Evolutionary conservation across 2,888 invertebrate genomes (phyloP), one percentile per base, ranked within the genome.

Genomic region (Zonitis immaculata): DNA sequence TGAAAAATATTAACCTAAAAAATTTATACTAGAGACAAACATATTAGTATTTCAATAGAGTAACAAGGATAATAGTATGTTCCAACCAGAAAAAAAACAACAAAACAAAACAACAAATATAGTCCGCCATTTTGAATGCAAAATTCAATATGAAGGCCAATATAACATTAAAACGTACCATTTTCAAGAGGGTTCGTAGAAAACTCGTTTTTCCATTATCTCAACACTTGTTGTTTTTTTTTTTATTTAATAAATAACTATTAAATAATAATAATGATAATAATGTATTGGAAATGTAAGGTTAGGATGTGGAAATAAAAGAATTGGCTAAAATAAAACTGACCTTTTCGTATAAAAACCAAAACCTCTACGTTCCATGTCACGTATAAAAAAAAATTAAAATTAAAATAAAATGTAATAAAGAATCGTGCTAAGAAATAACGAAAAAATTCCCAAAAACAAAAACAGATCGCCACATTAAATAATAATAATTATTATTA

Each of bases 281-380:
- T n/a, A n/a, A n/a, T n/a, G n/a, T n/a, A n/a, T n/a, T n/a, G n/a
- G n/a, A n/a, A n/a, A n/a, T n/a, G n/a, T n/a, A n/a, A n/a, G n/a
- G n/a, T n/a, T n/a, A n/a, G n/a, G 48, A 20, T 30, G 32, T 44
- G 25, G 42, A 42, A 53, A 51, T 39, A 54, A 52, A 77, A 77
- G 74, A n/a, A n/a, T 68, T 68, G 72, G 77, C 77, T 76, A 78
- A 77, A 77, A 69, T 67, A 72, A 75, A 80, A 83, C 85, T 84
- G 85, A 87, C 86, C 86, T 87, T 85, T 86, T 86, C 77, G 86
- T 85, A 84, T 83, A 86, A 83, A 86, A 86, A 82, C 85, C 86
- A 82, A 83, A 85, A 82, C 84, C 83, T 81, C 86, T 83, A 81
- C 86, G 85, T 84, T 86, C 86, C 86, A 86, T 86, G 82, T 81